Conservation (phyloP, 2,888 invertebrate genomes). For the Hololepta plana region DNA sequence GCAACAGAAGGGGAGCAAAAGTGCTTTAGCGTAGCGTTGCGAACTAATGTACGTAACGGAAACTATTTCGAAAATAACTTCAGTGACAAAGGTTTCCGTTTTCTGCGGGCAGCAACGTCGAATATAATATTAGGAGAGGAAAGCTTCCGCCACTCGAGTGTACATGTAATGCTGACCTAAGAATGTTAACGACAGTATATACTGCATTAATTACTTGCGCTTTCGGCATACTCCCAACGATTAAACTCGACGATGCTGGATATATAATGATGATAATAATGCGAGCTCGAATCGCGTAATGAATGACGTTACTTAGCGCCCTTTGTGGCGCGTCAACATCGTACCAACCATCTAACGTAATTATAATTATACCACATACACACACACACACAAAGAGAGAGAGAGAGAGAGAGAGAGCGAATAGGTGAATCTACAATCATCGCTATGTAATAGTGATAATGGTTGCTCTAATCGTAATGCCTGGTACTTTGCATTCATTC, state of each 20-base stretch:
- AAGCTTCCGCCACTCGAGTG: no score
- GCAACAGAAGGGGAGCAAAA: no score
- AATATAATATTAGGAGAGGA: no score
- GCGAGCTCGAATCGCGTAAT: conserved; percentile 16
- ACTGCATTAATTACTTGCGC: conserved; percentile 24
- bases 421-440: background rate
- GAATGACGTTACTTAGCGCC: conserved; percentile 17
- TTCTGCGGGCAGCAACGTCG: no score
- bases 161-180: conserved; percentile 16
- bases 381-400: conserved; percentile 3
- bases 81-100: no score
- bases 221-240: conserved; percentile 23
- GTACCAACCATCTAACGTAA: conserved; percentile 14
- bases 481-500: no score
- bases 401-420: conserved; percentile 1
- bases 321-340: conserved; percentile 14
- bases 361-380: conserved; percentile 11
- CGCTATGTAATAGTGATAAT: no score
- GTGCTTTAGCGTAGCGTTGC: no score
- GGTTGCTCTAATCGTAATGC: no score
- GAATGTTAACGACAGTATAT: conserved; percentile 25
- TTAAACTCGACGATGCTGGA: conserved; percentile 21
- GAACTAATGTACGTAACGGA: no score
- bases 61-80: no score
- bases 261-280: no score